Evolutionary conservation across 2,113 vertebrate species (phyloP).

Genomic region (Gavialis gangeticus): DNA sequence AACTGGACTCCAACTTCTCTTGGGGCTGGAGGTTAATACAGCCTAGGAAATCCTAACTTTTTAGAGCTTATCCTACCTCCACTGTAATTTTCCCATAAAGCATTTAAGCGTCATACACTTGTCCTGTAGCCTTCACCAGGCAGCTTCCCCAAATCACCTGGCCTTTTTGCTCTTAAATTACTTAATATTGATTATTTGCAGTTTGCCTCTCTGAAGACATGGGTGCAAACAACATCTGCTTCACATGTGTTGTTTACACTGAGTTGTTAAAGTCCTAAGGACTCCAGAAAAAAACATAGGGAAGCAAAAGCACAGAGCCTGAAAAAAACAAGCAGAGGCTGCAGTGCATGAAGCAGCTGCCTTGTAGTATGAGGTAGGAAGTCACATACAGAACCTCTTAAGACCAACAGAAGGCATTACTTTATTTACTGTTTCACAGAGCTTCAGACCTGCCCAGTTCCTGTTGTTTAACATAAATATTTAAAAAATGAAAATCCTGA

Average conservation of each 20-base stretch:
- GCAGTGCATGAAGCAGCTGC: not conserved
- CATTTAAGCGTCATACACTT: not conserved
- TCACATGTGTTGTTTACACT: not conserved
- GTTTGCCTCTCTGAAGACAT: not conserved
- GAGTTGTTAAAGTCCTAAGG: not conserved
- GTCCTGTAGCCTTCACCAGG: not conserved
- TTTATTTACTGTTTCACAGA: not conserved
- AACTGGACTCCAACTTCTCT: not conserved
- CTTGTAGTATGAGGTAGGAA: not conserved
- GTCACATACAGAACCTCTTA: not conserved
- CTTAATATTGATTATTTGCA: not conserved
- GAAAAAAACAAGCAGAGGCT: not conserved
- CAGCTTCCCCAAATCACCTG: not conserved
- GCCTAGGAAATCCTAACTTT: not conserved
- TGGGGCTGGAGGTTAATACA: not conserved
- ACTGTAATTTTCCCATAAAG: not conserved
- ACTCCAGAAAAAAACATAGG: not conserved
- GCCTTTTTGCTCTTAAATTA: conserved; percentile 12
- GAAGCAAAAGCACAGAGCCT: not conserved
- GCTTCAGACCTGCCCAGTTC: not conserved
- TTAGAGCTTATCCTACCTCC: not conserved
- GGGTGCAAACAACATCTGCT: not conserved
- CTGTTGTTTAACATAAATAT: not conserved
- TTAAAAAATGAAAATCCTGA: not conserved
- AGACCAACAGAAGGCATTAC: not conserved